These are phyloP conservation scores for Sebastes cheni DNA, from an alignment of 2,797 vertebrate genomes.

Conservation along the genomic window DNA sequence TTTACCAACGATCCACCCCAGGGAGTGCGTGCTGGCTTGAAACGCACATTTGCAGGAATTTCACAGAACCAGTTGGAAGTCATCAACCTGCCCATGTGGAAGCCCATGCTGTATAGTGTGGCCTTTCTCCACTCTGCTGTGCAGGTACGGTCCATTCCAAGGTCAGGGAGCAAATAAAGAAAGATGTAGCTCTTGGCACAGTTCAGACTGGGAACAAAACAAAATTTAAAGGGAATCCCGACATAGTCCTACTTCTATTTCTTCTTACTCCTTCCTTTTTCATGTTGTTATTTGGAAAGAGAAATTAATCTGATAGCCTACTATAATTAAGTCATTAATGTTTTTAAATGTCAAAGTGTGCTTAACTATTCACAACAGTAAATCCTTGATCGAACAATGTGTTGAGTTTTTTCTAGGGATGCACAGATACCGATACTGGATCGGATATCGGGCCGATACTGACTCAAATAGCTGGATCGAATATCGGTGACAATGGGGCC, in stretches of 20 bases:
- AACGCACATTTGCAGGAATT: constrained; percentile 86
- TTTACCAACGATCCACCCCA: constrained; percentile 90
- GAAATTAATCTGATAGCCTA: neutral
- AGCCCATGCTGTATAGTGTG: constrained; percentile 86
- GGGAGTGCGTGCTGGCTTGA: constrained; percentile 85
- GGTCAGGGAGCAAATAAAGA: neutral
- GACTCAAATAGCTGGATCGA: no score
- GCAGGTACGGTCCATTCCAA: constrained; percentile 53
- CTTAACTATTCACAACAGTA: neutral
- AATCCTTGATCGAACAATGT: neutral
- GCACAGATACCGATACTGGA: no score
- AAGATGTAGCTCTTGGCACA: neutral
- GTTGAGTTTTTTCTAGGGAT: neutral
- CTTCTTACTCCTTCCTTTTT: neutral
- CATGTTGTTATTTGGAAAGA: neutral
- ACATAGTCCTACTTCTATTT: neutral
- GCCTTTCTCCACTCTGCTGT: constrained; percentile 88
- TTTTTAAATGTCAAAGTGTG: neutral
- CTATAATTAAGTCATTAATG: neutral
- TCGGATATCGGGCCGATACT: no score
- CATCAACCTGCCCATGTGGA: constrained; percentile 85
- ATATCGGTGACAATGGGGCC: neutral
- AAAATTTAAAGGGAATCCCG: neutral
- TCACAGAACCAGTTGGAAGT: constrained; percentile 84
- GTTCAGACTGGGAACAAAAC: neutral